Base-by-base conservation (phyloP, 2,797 vertebrate genomes). In the Sphenopsis melanotis region DNA sequence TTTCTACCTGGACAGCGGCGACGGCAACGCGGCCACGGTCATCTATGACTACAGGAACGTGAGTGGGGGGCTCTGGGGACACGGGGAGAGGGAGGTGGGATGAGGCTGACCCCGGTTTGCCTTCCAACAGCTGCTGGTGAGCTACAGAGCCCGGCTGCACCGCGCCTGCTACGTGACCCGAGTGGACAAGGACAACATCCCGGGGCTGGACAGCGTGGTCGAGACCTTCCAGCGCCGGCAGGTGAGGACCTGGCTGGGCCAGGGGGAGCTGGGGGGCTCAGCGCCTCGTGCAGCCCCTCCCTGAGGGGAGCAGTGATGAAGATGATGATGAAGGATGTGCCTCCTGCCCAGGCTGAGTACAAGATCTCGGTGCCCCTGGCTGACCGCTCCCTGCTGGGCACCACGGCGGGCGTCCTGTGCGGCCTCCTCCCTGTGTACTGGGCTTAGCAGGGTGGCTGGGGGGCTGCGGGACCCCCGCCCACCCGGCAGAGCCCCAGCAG, bases 31-130 rank as follows among this genome's bases (percentile, higher is more conserved):
- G 1, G 98, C 97, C 88, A 97, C 39, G 0, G 75, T 97, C 2
- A 26, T 97, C 36, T 98, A 98, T 1, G 98, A 98, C 6, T 98
- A 97, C 85, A 94, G 59, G 68, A 96, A 96, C 36, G 98, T 98
- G 83, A 76, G 97, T 16, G 19, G 11, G 26, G 46, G 47, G n/a
- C 8, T 6, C n/a, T 0, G 8, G 39, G 56, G 26, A 12, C 11
- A 1, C 0, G 2, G 37, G 53, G 34, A 46, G 1, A 19, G 46
- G 27, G 56, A 1, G 21, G 1, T 3, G 68, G 56, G 27, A 3
- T 1, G 2, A 4, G 24, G 9, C 30, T 44, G 13, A 83, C 1
- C 4, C 1, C 0, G 21, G 1, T 83, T 16, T 79, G 47, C 9
- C 60, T 34, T 2, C 92, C 9, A 21, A 29, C 88, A 98, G 98